Conservation (phyloP, 2,113 vertebrate genomes). For the Myiozetetes cayanensis region DNA sequence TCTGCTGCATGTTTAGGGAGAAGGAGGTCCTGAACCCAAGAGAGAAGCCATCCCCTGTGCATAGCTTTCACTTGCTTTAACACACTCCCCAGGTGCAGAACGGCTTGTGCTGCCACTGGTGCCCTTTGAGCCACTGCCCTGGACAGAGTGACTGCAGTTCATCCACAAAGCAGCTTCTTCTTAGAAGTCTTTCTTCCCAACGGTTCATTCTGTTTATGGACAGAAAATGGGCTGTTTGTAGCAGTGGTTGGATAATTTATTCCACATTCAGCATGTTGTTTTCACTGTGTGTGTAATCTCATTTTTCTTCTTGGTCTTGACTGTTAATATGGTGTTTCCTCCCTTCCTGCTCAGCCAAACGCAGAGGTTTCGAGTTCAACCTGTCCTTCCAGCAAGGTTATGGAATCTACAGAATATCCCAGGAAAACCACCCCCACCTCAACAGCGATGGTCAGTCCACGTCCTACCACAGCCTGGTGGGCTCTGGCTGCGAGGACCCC, state of each 20-base stretch:
- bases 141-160: not conserved
- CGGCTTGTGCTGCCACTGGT: not conserved
- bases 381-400: conserved; percentile 90
- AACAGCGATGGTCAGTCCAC: conserved; percentile 46
- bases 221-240: not conserved
- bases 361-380: conserved; percentile 87
- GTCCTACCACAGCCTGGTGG: conserved; percentile 74
- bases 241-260: not conserved
- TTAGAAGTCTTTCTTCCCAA: not conserved
- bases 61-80: not conserved
- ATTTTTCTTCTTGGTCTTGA: not conserved
- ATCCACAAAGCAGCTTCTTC: not conserved
- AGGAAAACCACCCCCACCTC: conserved; percentile 49
- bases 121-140: not conserved
- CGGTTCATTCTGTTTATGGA: not conserved
- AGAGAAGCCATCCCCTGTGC: not conserved
- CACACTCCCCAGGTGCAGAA: not conserved
- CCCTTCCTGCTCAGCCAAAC: conserved; percentile 76
- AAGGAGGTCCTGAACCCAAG: not conserved
- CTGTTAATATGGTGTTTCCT: not conserved
- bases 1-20: not conserved
- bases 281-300: not conserved
- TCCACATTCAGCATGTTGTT: not conserved
- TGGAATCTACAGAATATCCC: conserved; percentile 87
- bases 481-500: conserved; percentile 53